Base-by-base conservation (phyloP, 2,797 vertebrate species). In the Triplophysa yarkandensis region DNA sequence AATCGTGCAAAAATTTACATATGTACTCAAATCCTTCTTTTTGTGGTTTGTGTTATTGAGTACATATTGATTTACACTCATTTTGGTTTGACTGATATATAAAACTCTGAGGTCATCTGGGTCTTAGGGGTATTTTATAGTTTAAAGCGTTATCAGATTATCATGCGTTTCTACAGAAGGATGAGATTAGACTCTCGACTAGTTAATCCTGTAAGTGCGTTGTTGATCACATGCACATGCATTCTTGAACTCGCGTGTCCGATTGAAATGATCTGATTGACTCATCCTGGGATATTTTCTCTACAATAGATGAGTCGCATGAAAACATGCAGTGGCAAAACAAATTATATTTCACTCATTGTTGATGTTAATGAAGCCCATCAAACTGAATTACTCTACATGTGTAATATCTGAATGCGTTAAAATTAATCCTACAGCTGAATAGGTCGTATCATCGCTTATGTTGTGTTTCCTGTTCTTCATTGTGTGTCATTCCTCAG, bases 91-190 rank as follows among this genome's bases (percentile, higher is more conserved):
- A 28, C 23, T 62, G n/a, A 36, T 39, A 3, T 27, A 27, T 46
- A 8, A 19, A 36, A 4, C 11, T 43, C 10, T 57, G 54, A 63
- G 57, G 30, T 32, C 28, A 6, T 52, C 25, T 6, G 27, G 36
- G 4, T 6, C 16, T 74, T 52, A 16, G 4, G 23, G 32, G 34
- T 36, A 11, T 27, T 30, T 39, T 30, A 1, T 8, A 4, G 11
- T 36, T 61, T 41, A 11, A 32, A 55, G 41, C 14, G 46, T 46
- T 62, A 61, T 27, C 68, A 64, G 79, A 71, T 82, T 79, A 77
- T 52, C 19, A 66, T 43, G 46, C 78, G 65, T 70, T 63, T 32
- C 19, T 32, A n/a, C 30, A 62, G 66, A 8, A 67, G 60, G 61
- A 65, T 57, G 61, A 23, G 69, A 73, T 80, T 78, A 74, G 25